These are phyloP conservation scores for Vollenhovia emeryi DNA, from an alignment of 1,140 invertebrate genomes.

Conservation along the genomic window DNA sequence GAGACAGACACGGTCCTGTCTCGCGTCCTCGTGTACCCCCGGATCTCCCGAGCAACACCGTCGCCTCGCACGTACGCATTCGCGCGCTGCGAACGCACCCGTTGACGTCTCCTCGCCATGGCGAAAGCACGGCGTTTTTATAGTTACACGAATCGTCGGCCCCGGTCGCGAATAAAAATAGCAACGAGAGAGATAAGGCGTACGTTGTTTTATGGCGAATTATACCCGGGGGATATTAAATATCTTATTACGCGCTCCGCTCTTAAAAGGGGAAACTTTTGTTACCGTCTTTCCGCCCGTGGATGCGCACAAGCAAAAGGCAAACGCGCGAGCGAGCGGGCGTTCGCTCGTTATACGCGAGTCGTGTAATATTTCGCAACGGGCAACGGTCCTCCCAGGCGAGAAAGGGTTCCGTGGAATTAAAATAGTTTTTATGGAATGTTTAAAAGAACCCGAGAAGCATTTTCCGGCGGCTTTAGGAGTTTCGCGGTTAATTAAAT, in stretches of 20 bases:
- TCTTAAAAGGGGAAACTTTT: constrained; percentile 58
- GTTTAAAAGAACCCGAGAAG: constrained; percentile 59
- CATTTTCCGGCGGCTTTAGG: constrained; percentile 40
- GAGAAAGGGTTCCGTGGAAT: constrained; percentile 50
- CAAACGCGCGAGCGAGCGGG: constrained; percentile 11
- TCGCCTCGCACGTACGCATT: constrained; percentile 2
- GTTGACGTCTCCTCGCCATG: neutral
- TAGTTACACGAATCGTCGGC: constrained; percentile 55
- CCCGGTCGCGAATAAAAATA: constrained; percentile 50
- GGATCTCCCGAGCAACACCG: neutral
- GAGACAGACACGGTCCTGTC: constrained; percentile 53
- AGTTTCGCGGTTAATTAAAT: constrained; percentile 58
- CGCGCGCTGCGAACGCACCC: neutral
- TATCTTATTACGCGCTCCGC: constrained; percentile 54
- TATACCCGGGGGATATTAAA: constrained; percentile 61
- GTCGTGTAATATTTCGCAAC: constrained; percentile 57
- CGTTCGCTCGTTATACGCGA: constrained; percentile 46
- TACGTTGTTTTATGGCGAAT: constrained; percentile 58
- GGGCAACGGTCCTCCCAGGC: constrained; percentile 38
- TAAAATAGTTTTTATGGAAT: constrained; percentile 62
- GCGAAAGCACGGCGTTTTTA: constrained; percentile 49
- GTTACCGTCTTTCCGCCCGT: constrained; percentile 33
- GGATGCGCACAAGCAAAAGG: neutral
- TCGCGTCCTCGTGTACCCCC: constrained; percentile 33
- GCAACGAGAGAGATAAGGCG: constrained; percentile 51